These are phyloP conservation scores for Seira ritae DNA, from an alignment of 2,888 invertebrate genomes.

Conservation along the genomic window DNA sequence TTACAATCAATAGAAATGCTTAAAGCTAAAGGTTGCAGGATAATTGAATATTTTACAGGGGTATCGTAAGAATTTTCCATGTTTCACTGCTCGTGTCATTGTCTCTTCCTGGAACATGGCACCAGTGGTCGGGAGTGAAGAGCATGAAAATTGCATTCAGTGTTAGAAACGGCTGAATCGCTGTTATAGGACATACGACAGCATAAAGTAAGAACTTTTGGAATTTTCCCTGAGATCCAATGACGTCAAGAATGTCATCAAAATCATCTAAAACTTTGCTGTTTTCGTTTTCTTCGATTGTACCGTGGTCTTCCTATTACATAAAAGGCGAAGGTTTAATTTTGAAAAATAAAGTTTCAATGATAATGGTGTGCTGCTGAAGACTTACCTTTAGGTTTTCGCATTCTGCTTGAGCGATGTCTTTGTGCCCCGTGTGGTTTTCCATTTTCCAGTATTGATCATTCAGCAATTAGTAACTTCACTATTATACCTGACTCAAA, in stretches of 20 bases:
- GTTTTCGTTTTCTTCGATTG: neutral
- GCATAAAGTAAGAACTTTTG: conserved; percentile 69
- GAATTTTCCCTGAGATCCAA: conserved; percentile 68
- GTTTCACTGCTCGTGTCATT: conserved; percentile 72
- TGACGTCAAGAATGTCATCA: conserved; percentile 62
- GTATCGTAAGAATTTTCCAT: conserved; percentile 79
- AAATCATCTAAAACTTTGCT: conserved; percentile 73
- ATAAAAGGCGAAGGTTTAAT: too few species aligned
- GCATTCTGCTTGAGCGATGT: too few species aligned
- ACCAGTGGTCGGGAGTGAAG: conserved; percentile 77
- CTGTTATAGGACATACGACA: conserved; percentile 64
- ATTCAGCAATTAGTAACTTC: neutral
- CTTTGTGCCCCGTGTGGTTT: too few species aligned
- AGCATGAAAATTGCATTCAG: conserved; percentile 66
- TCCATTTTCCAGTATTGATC: too few species aligned
- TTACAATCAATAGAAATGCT: neutral
- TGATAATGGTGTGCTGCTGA: too few species aligned
- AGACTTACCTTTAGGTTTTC: too few species aligned
- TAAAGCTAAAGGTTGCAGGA: neutral
- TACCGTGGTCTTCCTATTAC: too few species aligned
- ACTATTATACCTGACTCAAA: neutral
- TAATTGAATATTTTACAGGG: conserved; percentile 75
- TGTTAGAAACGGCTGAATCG: conserved; percentile 59
- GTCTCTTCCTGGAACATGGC: conserved; percentile 78
- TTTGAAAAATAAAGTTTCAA: too few species aligned